Evolutionary conservation across 2,797 vertebrate genomes (phyloP), one percentile per base, ranked within the genome.

Genomic region (Hoplostethus mediterraneus): DNA sequence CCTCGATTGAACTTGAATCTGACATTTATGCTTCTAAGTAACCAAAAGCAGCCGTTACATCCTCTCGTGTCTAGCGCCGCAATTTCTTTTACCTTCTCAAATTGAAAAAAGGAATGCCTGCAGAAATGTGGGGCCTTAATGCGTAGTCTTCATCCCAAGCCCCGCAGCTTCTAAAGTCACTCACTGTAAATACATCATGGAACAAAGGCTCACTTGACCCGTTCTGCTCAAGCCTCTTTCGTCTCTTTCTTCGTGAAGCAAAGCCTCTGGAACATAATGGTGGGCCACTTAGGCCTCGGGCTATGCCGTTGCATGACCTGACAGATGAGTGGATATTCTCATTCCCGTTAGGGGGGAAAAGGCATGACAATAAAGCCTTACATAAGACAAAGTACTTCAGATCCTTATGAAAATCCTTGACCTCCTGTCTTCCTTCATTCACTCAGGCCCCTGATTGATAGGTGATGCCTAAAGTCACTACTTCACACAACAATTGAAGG

Each of bases 21-120:
- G 63, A 86, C 75, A 63, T 83, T 81, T 80, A 60, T 63, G 57
- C 38, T 13, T 61, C 80, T 73, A 80, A 3, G 68, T 85, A 90
- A 93, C 76, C 36, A 70, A 56, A 87, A 88, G 67, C 84, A 85
- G 77, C 62, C 63, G 16, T 73, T 63, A 56, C 55, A 45, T 76
- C 65, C 73, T 56, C 66, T 61, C 77, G 55, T 31, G 67, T 74
- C 48, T 54, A 63, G 71, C 54, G 45, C 17, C 30, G 70, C 45
- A 45, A 38, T 9, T 67, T 61, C 9, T 63, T 61, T 62, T 12
- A 45, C 58, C 25, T 63, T 44, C 44, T 45, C 28, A 6, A 30
- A 42, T 51, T 62, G 25, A 57, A 13, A 3, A 44, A 13, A 44
- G 42, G 12, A 4, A 10, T 1, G 45, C 61, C 70, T 72, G 69